phyloP scores from a whole-genome alignment of 2,113 vertebrate species.

The Megaptera novaeangliae region DNA sequence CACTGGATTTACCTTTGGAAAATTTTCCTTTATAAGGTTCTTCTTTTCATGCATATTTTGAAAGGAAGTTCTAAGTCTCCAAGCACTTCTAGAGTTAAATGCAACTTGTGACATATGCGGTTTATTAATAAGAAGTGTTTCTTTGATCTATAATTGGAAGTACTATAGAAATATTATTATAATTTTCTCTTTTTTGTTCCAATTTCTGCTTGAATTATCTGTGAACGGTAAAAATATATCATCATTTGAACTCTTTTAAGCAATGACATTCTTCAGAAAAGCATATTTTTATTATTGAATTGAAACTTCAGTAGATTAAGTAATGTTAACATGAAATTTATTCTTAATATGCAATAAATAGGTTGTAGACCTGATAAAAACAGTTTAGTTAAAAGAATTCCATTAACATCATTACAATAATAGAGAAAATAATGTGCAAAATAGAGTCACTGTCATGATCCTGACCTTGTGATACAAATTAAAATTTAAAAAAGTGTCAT shows the following conservation, averaged over 20 bases:
- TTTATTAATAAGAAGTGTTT: conserved; percentile 34
- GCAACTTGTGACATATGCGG: neutral
- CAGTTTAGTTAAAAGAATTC: conserved; percentile 81
- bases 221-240: conserved; percentile 29
- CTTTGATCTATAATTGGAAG: neutral
- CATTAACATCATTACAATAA: conserved; percentile 79
- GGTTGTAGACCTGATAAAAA: conserved; percentile 77
- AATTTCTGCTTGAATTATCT: neutral
- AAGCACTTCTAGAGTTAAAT: neutral
- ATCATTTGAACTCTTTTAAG: conserved; percentile 58
- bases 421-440: conserved; percentile 79
- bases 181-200: neutral
- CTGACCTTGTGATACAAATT: conserved; percentile 79
- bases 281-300: conserved; percentile 69
- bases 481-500: conserved; percentile 78
- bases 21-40: neutral
- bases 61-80: neutral
- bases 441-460: conserved; percentile 79
- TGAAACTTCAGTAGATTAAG: conserved; percentile 67
- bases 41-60: neutral
- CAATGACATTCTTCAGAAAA: conserved; percentile 10
- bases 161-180: neutral
- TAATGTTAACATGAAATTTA: conserved; percentile 74
- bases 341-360: conserved; percentile 78
- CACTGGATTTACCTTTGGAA: neutral